Conservation (phyloP, 2,888 invertebrate genomes). For the Tryphoninae sp. region DNA sequence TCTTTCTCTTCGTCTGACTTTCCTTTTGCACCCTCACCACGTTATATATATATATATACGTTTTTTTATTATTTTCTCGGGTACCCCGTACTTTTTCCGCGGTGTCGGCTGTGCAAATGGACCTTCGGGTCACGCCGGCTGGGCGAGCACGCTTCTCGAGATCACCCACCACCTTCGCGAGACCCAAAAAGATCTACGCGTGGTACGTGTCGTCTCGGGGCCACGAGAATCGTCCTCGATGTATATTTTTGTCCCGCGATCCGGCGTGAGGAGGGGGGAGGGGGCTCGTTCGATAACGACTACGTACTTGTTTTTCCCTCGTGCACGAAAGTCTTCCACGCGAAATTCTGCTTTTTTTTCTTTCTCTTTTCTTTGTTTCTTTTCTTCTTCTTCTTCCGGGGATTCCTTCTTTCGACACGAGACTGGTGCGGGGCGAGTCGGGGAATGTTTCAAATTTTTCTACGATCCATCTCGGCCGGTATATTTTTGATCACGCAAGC, state of each 20-base stretch:
- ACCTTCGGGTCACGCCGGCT: constrained; percentile 14
- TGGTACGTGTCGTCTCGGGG: constrained; percentile 37
- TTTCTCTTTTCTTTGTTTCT: neutral
- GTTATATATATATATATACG: constrained; percentile 44
- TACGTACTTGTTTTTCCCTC: constrained; percentile 21
- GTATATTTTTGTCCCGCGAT: constrained; percentile 29
- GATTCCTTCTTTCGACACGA: neutral
- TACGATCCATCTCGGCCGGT: neutral
- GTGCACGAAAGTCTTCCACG: constrained; percentile 5
- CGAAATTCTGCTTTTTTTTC: constrained; percentile 2
- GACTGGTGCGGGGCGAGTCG: neutral
- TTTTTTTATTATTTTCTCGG: constrained; percentile 27
- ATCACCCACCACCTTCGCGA: constrained; percentile 10
- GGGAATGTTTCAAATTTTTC: constrained; percentile 19
- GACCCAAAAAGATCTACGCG: constrained; percentile 36
- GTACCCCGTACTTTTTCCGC: constrained; percentile 1
- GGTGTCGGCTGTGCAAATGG: neutral
- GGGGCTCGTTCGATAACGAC: constrained; percentile 11
- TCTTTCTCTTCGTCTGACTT: constrained; percentile 16
- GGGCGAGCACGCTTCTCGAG: constrained; percentile 25
- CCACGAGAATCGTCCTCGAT: constrained; percentile 29
- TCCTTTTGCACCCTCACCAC: constrained; percentile 12
- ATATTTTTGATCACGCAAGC: neutral
- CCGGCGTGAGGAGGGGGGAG: neutral
- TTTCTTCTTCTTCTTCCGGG: neutral